A percentile compares a stretch with the other conserved stretches of the same genome.
Evolutionary conservation across 2,888 invertebrate genomes (phyloP).

Genomic region (Andrena camellia): DNA sequence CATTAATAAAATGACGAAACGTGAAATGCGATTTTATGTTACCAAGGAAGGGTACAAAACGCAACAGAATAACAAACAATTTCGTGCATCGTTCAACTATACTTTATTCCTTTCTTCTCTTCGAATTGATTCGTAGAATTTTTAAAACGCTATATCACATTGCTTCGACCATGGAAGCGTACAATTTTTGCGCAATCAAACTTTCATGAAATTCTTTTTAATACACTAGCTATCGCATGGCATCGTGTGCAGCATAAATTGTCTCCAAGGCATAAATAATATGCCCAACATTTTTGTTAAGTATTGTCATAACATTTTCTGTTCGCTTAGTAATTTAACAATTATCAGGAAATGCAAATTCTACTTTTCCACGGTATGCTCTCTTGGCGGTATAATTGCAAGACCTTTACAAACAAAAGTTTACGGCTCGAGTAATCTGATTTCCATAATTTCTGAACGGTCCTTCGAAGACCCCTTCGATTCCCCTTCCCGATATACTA

Average conservation of each 20-base stretch:
- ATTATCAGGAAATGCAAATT: not conserved
- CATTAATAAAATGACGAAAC: conserved; percentile 48
- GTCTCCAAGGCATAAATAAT: conserved; percentile 2
- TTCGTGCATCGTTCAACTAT: conserved; percentile 24
- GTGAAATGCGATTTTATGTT: not conserved
- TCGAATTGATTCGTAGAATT: conserved; percentile 6
- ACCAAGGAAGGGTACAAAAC: not conserved
- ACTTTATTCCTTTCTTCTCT: conserved; percentile 16
- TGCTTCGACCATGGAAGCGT: conserved; percentile 10
- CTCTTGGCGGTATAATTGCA: too few species aligned
- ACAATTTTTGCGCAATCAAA: conserved; percentile 11
- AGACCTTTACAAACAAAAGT: too few species aligned
- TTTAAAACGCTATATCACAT: conserved; percentile 44
- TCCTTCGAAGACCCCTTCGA: too few species aligned
- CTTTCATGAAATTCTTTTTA: conserved; percentile 7
- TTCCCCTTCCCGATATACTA: too few species aligned
- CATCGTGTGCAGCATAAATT: conserved; percentile 19
- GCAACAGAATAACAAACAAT: not conserved
- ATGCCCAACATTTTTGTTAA: not conserved
- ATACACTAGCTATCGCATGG: conserved; percentile 14
- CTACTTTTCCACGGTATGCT: conserved; percentile 4
- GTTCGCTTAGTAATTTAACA: conserved; percentile 23
- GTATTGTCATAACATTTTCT: conserved; percentile 43
- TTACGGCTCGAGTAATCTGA: too few species aligned
- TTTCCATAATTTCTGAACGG: too few species aligned